Evolutionary conservation across 1,140 invertebrate species (phyloP).

Genomic region (Drusus annulatus): DNA sequence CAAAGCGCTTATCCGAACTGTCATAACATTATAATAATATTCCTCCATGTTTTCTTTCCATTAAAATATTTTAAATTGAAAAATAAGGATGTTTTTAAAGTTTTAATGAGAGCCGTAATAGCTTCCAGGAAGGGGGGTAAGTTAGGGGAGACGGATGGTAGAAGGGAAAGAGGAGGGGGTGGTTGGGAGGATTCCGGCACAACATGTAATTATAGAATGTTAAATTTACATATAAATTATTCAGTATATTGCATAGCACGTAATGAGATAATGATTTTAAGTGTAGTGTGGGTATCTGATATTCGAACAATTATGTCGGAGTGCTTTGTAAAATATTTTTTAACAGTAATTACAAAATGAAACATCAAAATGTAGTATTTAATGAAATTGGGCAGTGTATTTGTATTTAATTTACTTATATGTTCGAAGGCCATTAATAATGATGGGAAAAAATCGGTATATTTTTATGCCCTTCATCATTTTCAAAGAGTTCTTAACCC

Average conservation of each 20-base stretch:
- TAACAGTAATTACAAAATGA: too few species aligned
- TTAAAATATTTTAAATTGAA: conserved; percentile 56
- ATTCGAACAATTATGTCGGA: conserved; percentile 1
- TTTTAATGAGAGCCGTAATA: conserved; percentile 53
- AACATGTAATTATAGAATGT: conserved; percentile 52
- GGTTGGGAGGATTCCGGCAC: conserved; percentile 1
- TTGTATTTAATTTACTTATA: too few species aligned
- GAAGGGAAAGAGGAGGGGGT: background rate
- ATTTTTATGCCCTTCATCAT: too few species aligned
- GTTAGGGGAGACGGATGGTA: background rate
- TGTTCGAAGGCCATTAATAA: too few species aligned
- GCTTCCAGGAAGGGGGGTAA: conserved; percentile 11
- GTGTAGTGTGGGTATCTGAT: background rate
- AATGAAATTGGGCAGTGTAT: too few species aligned
- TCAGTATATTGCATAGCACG: conserved; percentile 36
- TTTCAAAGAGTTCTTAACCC: too few species aligned
- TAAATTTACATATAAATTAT: conserved; percentile 55
- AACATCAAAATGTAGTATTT: too few species aligned
- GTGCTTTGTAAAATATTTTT: conserved; percentile 3
- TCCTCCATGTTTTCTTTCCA: conserved; percentile 23
- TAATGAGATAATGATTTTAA: conserved; percentile 45
- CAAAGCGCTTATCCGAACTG: background rate
- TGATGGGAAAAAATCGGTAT: too few species aligned
- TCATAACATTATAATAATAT: conserved; percentile 19
- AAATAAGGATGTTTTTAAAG: conserved; percentile 51